A percentile compares a stretch with the other conserved stretches of the same genome.
phyloP scores from a whole-genome alignment of 2,113 vertebrate species.

The Pithys albifrons region DNA sequence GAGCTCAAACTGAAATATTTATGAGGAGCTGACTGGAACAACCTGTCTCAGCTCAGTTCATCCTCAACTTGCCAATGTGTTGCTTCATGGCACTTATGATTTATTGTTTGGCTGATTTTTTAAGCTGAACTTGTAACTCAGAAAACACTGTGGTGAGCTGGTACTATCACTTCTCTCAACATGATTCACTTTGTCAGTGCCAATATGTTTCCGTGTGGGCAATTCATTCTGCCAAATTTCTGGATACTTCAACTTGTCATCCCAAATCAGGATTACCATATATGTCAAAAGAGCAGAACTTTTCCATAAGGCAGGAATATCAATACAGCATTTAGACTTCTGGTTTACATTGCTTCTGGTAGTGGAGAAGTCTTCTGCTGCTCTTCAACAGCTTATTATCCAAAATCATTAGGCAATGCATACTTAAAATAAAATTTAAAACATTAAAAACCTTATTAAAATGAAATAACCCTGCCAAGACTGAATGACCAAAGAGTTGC shows the following conservation, averaged over 20 bases:
- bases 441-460: not conserved
- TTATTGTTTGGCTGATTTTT: not conserved
- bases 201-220: rapidly evolving
- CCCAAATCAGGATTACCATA: not conserved
- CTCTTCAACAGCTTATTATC: conserved; percentile 55
- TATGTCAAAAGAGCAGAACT: not conserved
- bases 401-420: not conserved
- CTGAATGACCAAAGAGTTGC: not conserved
- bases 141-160: rapidly evolving
- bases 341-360: conserved; percentile 13
- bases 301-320: not conserved
- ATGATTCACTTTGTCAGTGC: not conserved
- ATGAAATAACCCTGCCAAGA: not conserved
- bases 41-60: not conserved
- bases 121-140: not conserved
- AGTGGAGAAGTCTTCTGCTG: not conserved
- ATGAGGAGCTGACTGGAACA: not conserved
- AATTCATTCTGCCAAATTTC: not conserved
- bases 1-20: not conserved
- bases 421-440: not conserved
- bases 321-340: not conserved
- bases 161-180: not conserved
- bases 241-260: not conserved
- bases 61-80: not conserved
- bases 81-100: not conserved